Evolutionary conservation across 2,113 vertebrate species (phyloP), one percentile per base, ranked within the genome.

Genomic region (Megaptera novaeangliae): DNA sequence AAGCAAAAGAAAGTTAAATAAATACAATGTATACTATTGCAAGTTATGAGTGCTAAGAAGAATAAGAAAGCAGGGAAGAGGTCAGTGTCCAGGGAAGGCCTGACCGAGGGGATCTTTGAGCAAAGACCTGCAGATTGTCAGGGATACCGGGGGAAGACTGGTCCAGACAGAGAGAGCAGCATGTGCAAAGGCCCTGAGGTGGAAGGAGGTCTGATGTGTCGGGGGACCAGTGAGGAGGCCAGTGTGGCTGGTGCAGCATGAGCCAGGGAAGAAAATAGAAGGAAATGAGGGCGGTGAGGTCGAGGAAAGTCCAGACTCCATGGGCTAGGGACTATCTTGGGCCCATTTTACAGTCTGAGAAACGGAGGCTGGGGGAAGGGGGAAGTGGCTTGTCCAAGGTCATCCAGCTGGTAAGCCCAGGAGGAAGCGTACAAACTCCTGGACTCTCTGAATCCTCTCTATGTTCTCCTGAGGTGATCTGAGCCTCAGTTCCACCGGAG

Each of bases 401-500:
- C 66, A 29, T 20, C 3, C 29, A 21, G 75, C 68, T 59, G 27
- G 31, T 36, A 27, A 20, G 29, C 1, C 1, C 59, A 34, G 44
- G 46, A 59, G 46, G 52, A 61, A 46, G 49, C 10, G 0, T 3
- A 1, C 25, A 13, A 34, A 44, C 1, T 36, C 49, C 39, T 57
- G 46, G 44, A 3, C 59, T 2, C 6, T 15, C 31, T 7, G 69
- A 71, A 34, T 13, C 77, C 36, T 55, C 64, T 36, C 68, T 36
- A 1, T 31, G 27, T 44, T 20, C 31, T 10, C 46, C 14, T 0
- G 1, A 7, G 52, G 23, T 13, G 2, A 18, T n/a, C 5, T 8
- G 88, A 52, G n/a, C 25, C 20, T 44, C 46, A 5, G 14, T 27
- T 41, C 31, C 39, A 14, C 46, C 0, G 8, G 72, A 55, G 5